Percentiles rank a stretch among this genome's conserved stretches.
Conservation (phyloP, 2,113 vertebrate genomes). For the Dipodomys spectabilis region DNA sequence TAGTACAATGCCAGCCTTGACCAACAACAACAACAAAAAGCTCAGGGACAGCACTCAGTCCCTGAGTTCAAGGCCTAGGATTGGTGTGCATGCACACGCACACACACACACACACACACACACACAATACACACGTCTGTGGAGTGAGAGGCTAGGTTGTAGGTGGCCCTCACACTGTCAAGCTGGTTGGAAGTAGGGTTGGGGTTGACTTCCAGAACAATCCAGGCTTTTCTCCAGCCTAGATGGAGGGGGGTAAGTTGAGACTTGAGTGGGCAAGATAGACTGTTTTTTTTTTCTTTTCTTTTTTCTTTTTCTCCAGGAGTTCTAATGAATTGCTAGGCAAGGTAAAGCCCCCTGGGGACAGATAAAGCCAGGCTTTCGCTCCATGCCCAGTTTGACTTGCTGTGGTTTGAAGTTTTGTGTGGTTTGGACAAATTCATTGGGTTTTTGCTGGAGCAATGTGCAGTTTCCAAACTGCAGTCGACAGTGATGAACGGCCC, state of each 20-base stretch:
- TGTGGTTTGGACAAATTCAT: constrained; percentile 62
- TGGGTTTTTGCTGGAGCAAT: neutral
- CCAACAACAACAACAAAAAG: too few relatives aligned
- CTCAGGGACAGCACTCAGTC: too few relatives aligned
- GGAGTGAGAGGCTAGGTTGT: neutral
- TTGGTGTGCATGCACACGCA: too few relatives aligned
- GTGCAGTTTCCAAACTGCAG: constrained; percentile 23
- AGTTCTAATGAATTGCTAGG: constrained; percentile 53
- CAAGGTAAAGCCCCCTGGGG: constrained; percentile 22
- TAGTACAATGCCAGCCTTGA: too few relatives aligned
- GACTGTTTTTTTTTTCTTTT: constrained; percentile 48
- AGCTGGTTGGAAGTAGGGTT: constrained; percentile 1
- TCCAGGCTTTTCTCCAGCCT: constrained; percentile 27
- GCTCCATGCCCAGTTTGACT: constrained; percentile 35
- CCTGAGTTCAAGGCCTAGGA: too few relatives aligned
- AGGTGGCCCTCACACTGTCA: neutral
- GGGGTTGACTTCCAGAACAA: constrained; percentile 36
- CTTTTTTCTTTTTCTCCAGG: constrained; percentile 1
- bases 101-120: too few relatives aligned
- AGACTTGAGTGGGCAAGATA: constrained; percentile 48
- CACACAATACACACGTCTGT: too few relatives aligned
- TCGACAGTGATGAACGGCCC: neutral
- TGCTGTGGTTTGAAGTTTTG: constrained; percentile 64
- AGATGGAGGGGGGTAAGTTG: neutral
- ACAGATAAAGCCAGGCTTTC: constrained; percentile 50